Conservation (phyloP, 2,797 vertebrate genomes). For the Characodon lateralis region DNA sequence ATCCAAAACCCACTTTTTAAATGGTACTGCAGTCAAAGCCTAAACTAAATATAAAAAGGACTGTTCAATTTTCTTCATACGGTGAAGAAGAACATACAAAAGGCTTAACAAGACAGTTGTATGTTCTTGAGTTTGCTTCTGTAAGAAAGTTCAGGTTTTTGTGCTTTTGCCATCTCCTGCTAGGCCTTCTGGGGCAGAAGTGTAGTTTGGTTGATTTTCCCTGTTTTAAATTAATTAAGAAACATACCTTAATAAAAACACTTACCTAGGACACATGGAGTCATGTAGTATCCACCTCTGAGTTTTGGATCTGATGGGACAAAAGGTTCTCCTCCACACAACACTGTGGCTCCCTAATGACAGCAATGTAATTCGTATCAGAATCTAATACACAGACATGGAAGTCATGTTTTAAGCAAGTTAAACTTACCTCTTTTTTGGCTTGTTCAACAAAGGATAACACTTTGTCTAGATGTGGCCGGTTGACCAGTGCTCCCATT, state of each 20-base stretch:
- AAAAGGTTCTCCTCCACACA: conserved; percentile 89
- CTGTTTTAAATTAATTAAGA: background rate
- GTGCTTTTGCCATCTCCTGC: background rate
- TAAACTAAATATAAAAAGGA: background rate
- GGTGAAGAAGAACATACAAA: background rate
- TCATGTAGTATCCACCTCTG: conserved; percentile 92
- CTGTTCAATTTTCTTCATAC: background rate
- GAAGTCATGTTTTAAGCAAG: background rate
- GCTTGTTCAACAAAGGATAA: conserved; percentile 88
- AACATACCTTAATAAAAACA: background rate
- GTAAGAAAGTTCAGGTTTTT: background rate
- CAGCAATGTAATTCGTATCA: background rate
- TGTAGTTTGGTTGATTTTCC: background rate
- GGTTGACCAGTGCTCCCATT: conserved; percentile 94
- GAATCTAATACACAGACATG: background rate
- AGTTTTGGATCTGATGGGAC: conserved; percentile 89
- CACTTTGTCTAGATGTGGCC: conserved; percentile 88
- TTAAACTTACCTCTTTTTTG: conserved; percentile 84
- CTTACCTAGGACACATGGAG: conserved; percentile 91
- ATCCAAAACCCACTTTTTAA: background rate
- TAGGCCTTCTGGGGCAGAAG: background rate
- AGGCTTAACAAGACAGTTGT: background rate
- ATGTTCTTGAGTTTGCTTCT: background rate
- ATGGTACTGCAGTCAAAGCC: background rate
- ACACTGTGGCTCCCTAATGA: conserved; percentile 87